Evolutionary conservation across 2,113 vertebrate species (phyloP), one percentile per base, ranked within the genome.

Genomic region (Glareola pratincola): DNA sequence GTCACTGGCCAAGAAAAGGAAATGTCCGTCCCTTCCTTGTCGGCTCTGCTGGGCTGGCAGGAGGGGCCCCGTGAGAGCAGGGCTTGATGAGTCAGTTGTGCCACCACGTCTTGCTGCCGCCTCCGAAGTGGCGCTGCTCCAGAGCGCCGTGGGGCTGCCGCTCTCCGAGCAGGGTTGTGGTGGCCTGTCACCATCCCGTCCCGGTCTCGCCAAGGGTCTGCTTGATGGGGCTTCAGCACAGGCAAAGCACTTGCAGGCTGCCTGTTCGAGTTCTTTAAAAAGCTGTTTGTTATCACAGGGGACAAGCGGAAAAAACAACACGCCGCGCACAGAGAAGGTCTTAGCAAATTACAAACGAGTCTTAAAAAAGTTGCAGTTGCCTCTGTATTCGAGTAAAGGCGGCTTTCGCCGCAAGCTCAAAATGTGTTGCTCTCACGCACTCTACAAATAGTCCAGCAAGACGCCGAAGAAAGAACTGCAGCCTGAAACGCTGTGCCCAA

Each of bases 281-380:
- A 80, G 93, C 68, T 85, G 54, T 92, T 92, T 94, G 87, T 91
- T 84, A 45, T 37, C 77, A 71, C 73, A 66, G 79, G 14, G 64
- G 56, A 57, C 6, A 3, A 59, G 72, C 77, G 60, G 59, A 53
- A 87, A 83, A 89, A 84, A n/a, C 39, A 3, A 39, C 85, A 57
- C 0, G 0, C 41, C 1, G 14, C 3, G 1, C n/a, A 71, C 41
- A 88, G 48, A 64, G 69, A 69, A 41, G 3, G 34, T 32, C 89
- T 92, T 50, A 36, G 45, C 63, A 94, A 77, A 76, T 56, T 53
- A 69, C 50, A 69, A 81, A 57, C 15, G 50, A 81, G 72, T 73
- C 39, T 75, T 67, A 0, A 78, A 90, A 69, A 90, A 47, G 60
- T 66, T 84, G 43, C n/a, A 69, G 48, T 41, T 48, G 72, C 64